Evolutionary conservation across 2,888 invertebrate species (phyloP), one percentile per base, ranked within the genome.

Genomic region (Drosophila greeni): DNA sequence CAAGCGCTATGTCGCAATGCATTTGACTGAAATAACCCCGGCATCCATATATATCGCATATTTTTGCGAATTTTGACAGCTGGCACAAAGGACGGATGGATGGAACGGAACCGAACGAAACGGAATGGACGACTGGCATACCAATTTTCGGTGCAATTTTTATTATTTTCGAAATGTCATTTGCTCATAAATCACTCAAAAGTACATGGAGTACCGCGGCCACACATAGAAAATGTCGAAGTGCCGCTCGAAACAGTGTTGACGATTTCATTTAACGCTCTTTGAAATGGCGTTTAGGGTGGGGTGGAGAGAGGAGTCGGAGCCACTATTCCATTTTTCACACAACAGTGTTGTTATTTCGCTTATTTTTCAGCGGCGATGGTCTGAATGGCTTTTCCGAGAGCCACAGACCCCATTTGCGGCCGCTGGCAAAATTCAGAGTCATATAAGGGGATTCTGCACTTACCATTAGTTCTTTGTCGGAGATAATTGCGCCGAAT

Each of bases 401-500:
- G 34, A 12, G 40, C 26, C 23, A 34, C 18, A 49, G 40, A 49
- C 40, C 5, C 40, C 20, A 45, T 45, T 26, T 45, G 24, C 33
- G 51, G 29, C 16, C 12, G 40, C 36, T 51, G 29, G 18, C 11
- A 61, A 48, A 40, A n/a, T 26, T 20, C 40, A 42, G 23, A 42
- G 12, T 34, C 45, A 54, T 48, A 42, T 42, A 42, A 34, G 52
- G 26, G 52, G 36, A 33, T 24, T 29, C 29, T 31, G 58, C 69
- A 87, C 88, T 87, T 80, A 89, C 89, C 80, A 89, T 86, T 77
- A 95, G 90, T 70, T 91, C 91, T 75, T 91, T 89, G 86, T 95
- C 95, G 26, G 94, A 91, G 76, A 95, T 94, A 66, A 95, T 94
- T 23, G 93, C 92, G 8, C 95, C 95, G 86, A 95, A 95, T 55